phyloP scores from a whole-genome alignment of 2,113 vertebrate genomes.

The Hemichromis elongatus region DNA sequence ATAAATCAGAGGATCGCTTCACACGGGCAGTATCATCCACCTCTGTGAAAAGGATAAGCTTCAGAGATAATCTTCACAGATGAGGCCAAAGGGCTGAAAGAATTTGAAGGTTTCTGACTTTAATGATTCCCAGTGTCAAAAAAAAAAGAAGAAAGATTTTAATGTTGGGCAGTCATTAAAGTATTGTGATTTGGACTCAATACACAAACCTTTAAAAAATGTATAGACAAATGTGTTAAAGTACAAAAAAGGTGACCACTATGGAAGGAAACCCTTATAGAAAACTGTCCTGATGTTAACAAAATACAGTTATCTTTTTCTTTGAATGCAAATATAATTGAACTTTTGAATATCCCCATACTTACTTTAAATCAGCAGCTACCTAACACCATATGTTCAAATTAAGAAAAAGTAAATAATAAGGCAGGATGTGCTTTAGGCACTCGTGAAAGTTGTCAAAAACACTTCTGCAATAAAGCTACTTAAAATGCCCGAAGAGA shows the following conservation, averaged over 20 bases:
- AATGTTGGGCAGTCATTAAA: not conserved
- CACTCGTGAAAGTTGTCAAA: not conserved
- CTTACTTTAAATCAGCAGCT: not conserved
- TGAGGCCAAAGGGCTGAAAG: not conserved
- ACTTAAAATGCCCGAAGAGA: not conserved
- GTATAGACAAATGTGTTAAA: not conserved
- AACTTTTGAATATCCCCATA: not conserved
- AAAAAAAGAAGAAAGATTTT: not conserved
- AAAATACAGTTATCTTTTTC: not conserved
- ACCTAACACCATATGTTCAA: not conserved
- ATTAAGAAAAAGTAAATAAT: not conserved
- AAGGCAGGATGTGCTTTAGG: not conserved
- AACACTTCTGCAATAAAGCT: not conserved
- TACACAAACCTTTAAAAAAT: not conserved
- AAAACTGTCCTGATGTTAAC: not conserved
- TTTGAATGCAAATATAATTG: not conserved
- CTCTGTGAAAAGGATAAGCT: not conserved
- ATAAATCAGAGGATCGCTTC: slow-evolving; percentile 7
- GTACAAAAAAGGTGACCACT: not conserved
- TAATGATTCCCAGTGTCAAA: not conserved
- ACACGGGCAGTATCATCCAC: not conserved
- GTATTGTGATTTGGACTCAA: not conserved
- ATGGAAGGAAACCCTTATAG: not conserved
- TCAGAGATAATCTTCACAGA: not conserved
- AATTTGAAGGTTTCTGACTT: not conserved